Evolutionary conservation across 2,113 vertebrate species (phyloP).

Genomic region (Uropsilus gracilis): DNA sequence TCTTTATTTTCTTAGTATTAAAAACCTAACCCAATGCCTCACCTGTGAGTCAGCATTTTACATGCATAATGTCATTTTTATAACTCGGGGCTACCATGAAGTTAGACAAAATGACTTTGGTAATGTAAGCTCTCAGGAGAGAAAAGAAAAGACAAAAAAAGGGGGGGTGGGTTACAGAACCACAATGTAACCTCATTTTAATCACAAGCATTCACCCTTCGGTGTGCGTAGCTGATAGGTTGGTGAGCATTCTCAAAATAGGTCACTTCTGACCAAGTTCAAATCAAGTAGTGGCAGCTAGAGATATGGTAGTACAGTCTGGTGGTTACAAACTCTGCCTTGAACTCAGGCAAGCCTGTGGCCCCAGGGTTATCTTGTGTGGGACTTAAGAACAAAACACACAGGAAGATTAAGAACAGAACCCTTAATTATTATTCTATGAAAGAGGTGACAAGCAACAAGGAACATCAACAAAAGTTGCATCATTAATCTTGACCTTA

Average conservation of each 20-base stretch:
- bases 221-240: conserved; percentile 61
- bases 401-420: background rate
- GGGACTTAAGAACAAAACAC: conserved; percentile 33
- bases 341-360: conserved; percentile 58
- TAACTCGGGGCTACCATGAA: background rate
- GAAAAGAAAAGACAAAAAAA: conserved; percentile 47
- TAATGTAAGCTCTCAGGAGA: background rate
- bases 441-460: background rate
- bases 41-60: background rate
- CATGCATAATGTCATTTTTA: background rate
- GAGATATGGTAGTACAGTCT: background rate
- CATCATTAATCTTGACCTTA: background rate
- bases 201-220: conserved; percentile 61
- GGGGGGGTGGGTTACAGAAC: conserved; percentile 27
- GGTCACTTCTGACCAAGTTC: conserved; percentile 59
- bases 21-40: background rate
- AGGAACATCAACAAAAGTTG: background rate
- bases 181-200: conserved; percentile 70
- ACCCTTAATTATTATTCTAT: background rate
- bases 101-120: background rate
- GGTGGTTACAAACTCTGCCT: conserved; percentile 50
- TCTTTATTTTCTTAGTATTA: background rate
- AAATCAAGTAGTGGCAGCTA: conserved; percentile 48
- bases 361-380: conserved; percentile 51
- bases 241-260: conserved; percentile 64